These are phyloP conservation scores for Drosophila neocordata DNA, from an alignment of 1,140 invertebrate genomes.

Conservation along the genomic window DNA sequence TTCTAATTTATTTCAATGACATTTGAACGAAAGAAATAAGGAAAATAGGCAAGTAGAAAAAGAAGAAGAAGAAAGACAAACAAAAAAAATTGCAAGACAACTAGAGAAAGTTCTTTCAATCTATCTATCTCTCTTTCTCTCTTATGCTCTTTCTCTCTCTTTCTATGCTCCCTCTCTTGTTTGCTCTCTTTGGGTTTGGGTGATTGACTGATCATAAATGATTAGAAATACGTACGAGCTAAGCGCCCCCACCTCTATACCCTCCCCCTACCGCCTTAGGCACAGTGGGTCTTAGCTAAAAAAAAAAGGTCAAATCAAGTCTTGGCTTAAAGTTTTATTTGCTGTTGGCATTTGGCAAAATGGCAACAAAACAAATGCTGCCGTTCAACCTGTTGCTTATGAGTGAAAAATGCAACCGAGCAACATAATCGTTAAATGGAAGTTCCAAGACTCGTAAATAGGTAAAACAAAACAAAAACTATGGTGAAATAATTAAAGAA, in stretches of 20 bases:
- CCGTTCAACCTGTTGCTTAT: slow-evolving; percentile 66
- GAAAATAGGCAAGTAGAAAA: slow-evolving; percentile 6
- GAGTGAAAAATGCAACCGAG: slow-evolving; percentile 1
- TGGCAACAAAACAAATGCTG: slow-evolving; percentile 51
- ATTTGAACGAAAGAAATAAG: slow-evolving; percentile 54
- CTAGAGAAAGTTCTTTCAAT: slow-evolving; percentile 41
- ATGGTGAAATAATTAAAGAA: slow-evolving; percentile 1
- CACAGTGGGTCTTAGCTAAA: background rate
- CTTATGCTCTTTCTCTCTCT: background rate
- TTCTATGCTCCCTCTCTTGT: background rate
- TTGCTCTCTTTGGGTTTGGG: background rate
- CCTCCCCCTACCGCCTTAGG: background rate
- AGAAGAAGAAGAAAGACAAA: slow-evolving; percentile 7
- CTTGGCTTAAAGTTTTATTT: slow-evolving; percentile 22
- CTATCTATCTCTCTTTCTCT: background rate
- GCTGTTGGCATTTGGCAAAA: slow-evolving; percentile 69
- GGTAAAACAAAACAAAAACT: background rate
- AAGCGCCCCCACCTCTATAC: background rate
- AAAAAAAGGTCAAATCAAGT: slow-evolving; percentile 13
- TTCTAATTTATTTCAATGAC: slow-evolving; percentile 80
- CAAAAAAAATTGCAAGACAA: slow-evolving; percentile 1
- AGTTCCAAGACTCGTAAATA: background rate
- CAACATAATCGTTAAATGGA: background rate
- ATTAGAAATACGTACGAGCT: slow-evolving; percentile 1
- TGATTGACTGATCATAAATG: slow-evolving; percentile 5